Base-by-base conservation (phyloP, 2,113 vertebrate genomes). In the Caranx ignobilis region DNA sequence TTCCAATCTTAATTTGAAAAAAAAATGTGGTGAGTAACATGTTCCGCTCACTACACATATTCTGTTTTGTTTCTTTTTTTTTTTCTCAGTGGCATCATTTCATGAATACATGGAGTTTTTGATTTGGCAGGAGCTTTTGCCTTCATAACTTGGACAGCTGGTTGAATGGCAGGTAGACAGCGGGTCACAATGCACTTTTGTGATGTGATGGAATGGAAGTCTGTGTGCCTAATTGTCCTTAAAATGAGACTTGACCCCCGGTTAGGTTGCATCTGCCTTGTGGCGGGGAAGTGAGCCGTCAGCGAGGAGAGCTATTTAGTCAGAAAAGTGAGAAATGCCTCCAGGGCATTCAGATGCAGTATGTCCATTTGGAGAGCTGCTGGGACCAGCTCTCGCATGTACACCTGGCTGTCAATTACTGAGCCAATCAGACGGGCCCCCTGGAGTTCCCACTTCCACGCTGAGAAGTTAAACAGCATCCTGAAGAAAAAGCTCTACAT, bases 171-270 rank as follows among this genome's bases (percentile, higher is more conserved):
- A 13, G 67, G 11, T 43, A 31, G n/a, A 72, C 37, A 66, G 70
- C 59, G 65, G 16, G 62, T 75, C 70, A 41, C 31, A 18, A 47
- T 55, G 48, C 41, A 41, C 60, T 75, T 55, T 76, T 61, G 89
- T 2, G 66, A 62, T 26, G 76, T 64, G 64, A 79, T 75, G 55
- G 81, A 85, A 85, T 77, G 21, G 34, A 77, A 63, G 75, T 69
- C 68, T 73, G 81, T 70, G 81, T 45, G 79, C 71, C 79, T 88
- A 90, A 92, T 88, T 84, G 86, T 83, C 88, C 88, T 77, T 75
- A 86, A 88, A 90, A 92, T 83, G 78, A 86, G 63, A 56, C 66
- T n/a, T 82, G 77, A 89, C 79, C 87, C 76, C 73, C 54, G 79
- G 83, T 76, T 77, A 4, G 61, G 70, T 50, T 82, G 71, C 75